Evolutionary conservation across 2,888 invertebrate species (phyloP).

Genomic region (Muschampia plurimacula): DNA sequence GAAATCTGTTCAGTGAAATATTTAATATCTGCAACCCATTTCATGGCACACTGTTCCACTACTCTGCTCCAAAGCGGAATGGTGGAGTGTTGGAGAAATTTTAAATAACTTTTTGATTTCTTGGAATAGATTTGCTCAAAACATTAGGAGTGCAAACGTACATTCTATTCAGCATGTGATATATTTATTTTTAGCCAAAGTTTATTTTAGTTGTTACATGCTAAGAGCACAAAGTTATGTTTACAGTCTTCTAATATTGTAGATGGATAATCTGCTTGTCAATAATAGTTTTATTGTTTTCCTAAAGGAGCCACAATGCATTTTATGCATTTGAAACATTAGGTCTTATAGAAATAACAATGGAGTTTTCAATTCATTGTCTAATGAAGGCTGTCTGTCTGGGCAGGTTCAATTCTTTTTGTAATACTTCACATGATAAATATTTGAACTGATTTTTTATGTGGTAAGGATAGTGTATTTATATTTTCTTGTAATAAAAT

Average conservation of each 20-base stretch:
- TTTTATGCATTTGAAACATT: conserved; percentile 2
- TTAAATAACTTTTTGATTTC: background rate
- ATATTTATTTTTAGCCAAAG: conserved; percentile 71
- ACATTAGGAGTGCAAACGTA: conserved; percentile 32
- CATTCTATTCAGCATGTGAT: conserved; percentile 64
- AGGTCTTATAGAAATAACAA: background rate
- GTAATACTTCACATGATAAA: background rate
- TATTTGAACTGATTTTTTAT: background rate
- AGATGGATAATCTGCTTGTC: conserved; percentile 8
- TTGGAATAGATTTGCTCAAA: background rate
- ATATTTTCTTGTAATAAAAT: background rate
- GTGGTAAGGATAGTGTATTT: conserved; percentile 4
- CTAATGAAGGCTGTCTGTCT: too few relatives aligned
- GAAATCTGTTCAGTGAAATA: background rate
- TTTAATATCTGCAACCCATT: background rate
- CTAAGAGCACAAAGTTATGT: conserved; percentile 57
- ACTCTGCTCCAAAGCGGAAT: too few relatives aligned
- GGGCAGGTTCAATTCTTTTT: background rate
- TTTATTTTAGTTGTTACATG: conserved; percentile 70
- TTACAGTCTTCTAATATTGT: conserved; percentile 20
- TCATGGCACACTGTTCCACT: too few relatives aligned
- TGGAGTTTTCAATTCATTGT: background rate
- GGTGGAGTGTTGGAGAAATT: too few relatives aligned
- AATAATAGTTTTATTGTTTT: background rate
- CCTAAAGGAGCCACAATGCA: background rate